Conservation (phyloP, 2,797 vertebrate genomes). For the Darevskia nairensis region DNA sequence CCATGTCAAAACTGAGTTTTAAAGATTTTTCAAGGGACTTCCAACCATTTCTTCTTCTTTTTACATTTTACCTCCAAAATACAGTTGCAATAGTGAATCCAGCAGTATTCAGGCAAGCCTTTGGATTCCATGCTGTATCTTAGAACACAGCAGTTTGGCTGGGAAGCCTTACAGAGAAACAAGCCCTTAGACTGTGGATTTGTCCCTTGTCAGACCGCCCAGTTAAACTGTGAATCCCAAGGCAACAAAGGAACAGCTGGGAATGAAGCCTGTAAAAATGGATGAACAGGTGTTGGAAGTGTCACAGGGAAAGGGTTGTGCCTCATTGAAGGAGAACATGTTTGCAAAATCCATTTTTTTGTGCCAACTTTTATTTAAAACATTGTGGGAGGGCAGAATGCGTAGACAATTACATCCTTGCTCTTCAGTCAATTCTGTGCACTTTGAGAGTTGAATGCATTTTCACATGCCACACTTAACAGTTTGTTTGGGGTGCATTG, state of each 20-base stretch:
- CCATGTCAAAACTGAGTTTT: not conserved
- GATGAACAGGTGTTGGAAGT: not conserved
- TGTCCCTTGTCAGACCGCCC: not conserved
- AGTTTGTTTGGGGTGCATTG: no score
- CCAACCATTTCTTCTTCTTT: no score
- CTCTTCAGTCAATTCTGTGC: slow-evolving; percentile 30
- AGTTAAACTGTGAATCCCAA: not conserved
- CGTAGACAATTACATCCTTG: slow-evolving; percentile 38
- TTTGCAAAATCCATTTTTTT: not conserved
- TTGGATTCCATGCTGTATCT: not conserved
- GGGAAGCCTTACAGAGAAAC: not conserved
- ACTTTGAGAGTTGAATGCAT: not conserved
- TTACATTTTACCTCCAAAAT: not conserved
- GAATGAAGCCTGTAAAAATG: not conserved
- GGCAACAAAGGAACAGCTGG: not conserved
- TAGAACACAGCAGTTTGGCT: not conserved
- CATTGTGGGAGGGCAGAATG: slow-evolving; percentile 17
- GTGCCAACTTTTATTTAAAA: slow-evolving; percentile 34
- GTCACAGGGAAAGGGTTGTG: not conserved
- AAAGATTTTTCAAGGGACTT: not conserved
- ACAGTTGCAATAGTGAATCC: not conserved
- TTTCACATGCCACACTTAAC: no score
- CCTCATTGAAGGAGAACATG: not conserved
- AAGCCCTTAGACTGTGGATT: not conserved
- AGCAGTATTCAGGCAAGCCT: not conserved